A percentile compares a stretch with the other conserved stretches of the same genome.
These are phyloP conservation scores for Drosophila yooni DNA, from an alignment of 2,888 invertebrate species.

Conservation along the genomic window DNA sequence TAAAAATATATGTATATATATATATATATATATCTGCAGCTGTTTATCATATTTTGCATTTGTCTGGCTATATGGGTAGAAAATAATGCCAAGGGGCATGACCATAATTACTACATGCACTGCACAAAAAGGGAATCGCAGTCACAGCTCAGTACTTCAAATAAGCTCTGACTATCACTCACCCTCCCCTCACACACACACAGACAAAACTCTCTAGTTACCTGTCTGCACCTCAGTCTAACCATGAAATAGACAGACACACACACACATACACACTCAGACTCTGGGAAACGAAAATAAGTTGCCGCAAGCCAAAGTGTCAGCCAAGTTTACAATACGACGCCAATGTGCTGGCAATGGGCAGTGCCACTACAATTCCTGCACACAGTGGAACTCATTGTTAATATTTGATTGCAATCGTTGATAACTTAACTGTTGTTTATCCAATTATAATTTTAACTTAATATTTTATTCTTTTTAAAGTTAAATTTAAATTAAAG, in stretches of 20 bases:
- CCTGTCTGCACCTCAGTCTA: constrained; percentile 17
- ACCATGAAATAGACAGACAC: constrained; percentile 8
- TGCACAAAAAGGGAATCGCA: constrained; percentile 47
- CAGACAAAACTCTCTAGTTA: not conserved
- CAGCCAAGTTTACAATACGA: constrained; percentile 42
- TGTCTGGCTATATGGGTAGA: constrained; percentile 20
- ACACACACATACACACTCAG: constrained; percentile 1
- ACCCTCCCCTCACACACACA: not conserved
- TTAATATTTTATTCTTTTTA: not conserved
- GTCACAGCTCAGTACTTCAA: constrained; percentile 29
- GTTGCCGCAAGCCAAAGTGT: constrained; percentile 51
- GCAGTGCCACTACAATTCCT: not conserved
- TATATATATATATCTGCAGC: not conserved
- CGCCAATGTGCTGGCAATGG: constrained; percentile 14
- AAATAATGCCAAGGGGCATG: constrained; percentile 38
- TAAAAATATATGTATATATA: not conserved
- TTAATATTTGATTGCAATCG: not conserved
- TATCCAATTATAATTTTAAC: not conserved
- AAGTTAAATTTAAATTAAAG: not conserved
- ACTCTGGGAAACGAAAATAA: constrained; percentile 40
- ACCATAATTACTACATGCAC: constrained; percentile 65
- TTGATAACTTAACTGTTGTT: not conserved
- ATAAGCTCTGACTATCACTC: constrained; percentile 36
- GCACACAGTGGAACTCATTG: constrained; percentile 24
- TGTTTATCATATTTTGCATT: not conserved